Evolutionary conservation across 1,140 invertebrate species (phyloP).

Genomic region (Scaptomyza hsui): DNA sequence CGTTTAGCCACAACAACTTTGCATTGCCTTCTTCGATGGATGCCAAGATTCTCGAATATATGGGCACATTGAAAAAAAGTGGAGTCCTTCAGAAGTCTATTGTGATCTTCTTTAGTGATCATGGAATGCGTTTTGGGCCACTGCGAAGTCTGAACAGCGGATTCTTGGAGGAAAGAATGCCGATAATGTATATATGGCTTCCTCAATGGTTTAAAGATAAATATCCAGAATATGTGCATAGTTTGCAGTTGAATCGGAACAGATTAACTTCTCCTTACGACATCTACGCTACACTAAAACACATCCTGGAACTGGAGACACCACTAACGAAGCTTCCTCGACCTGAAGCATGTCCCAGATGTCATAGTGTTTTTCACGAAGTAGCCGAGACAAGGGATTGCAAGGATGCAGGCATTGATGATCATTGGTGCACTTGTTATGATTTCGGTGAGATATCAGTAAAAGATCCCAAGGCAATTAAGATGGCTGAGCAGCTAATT

Average conservation of each 20-base stretch:
- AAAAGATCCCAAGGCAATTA: conserved; percentile 52
- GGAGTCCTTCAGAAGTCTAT: conserved; percentile 88
- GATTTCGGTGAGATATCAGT: conserved; percentile 82
- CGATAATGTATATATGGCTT: conserved; percentile 91
- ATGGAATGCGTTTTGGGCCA: conserved; percentile 94
- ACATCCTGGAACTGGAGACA: conserved; percentile 83
- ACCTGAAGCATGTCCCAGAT: conserved; percentile 85
- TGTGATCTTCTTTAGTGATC: conserved; percentile 94
- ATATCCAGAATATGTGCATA: conserved; percentile 87
- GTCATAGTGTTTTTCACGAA: conserved; percentile 88
- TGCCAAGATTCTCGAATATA: conserved; percentile 85
- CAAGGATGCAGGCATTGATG: conserved; percentile 87
- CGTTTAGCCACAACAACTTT: conserved; percentile 90
- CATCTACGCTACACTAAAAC: conserved; percentile 88
- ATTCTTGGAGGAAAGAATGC: conserved; percentile 94
- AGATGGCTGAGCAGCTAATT: conserved; percentile 73
- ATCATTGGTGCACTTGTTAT: conserved; percentile 91
- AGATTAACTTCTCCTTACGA: conserved; percentile 93
- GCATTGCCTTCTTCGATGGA: conserved; percentile 89
- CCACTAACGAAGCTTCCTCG: conserved; percentile 18
- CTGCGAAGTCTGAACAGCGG: conserved; percentile 88
- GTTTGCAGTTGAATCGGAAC: conserved; percentile 89
- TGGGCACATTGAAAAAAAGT: conserved; percentile 85
- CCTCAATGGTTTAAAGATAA: conserved; percentile 89
- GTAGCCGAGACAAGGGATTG: conserved; percentile 88